phyloP scores from a whole-genome alignment of 2,797 vertebrate species.

The Manis crassicaudata region DNA sequence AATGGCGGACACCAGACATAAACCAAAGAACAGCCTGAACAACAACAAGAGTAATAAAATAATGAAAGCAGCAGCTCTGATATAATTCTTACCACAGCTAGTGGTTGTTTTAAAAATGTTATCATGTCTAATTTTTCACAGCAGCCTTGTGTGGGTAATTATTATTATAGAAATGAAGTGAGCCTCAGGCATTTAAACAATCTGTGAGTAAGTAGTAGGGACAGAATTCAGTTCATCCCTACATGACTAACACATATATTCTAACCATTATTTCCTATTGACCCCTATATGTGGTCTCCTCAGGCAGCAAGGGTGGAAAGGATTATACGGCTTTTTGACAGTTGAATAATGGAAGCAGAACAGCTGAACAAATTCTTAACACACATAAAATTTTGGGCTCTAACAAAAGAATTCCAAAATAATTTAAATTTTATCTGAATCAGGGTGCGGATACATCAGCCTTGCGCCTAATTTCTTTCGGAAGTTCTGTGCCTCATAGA shows the following conservation, averaged over 20 bases:
- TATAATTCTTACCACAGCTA: neutral
- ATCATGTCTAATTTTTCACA: neutral
- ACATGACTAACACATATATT: neutral
- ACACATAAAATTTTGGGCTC: neutral
- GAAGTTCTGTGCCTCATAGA: neutral
- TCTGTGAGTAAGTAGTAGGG: neutral
- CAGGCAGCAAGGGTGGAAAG: neutral
- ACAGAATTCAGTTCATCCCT: neutral
- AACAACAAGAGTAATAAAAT: neutral
- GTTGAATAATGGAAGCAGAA: neutral
- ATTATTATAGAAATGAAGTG: neutral
- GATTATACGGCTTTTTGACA: neutral
- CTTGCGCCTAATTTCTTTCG: neutral
- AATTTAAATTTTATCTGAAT: neutral
- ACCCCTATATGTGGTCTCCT: neutral
- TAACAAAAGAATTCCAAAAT: neutral
- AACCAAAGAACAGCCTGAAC: neutral
- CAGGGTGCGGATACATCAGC: neutral
- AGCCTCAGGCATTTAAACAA: neutral
- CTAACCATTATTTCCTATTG: neutral
- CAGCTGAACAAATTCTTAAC: neutral
- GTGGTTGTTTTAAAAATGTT: neutral
- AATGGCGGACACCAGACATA: neutral
- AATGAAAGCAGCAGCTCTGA: neutral
- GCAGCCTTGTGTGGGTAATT: neutral